These are phyloP conservation scores for Lordiphosa andalusiaca DNA, from an alignment of 2,888 invertebrate species.

Conservation along the genomic window DNA sequence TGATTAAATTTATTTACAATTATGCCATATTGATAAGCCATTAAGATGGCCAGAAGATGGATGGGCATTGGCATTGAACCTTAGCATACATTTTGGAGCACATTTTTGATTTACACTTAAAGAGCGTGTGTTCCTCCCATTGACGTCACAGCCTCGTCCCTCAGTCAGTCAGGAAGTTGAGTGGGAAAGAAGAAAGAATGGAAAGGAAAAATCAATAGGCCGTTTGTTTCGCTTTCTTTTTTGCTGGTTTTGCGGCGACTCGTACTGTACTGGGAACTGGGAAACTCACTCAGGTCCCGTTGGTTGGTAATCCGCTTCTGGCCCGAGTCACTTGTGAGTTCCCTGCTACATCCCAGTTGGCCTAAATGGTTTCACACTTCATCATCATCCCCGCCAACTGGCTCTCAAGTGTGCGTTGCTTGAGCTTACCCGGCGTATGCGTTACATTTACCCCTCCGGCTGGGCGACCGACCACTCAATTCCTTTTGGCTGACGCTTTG, in stretches of 20 bases:
- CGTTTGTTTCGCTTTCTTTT: slow-evolving; percentile 44
- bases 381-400: slow-evolving; percentile 28
- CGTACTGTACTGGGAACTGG: slow-evolving; percentile 15
- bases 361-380: slow-evolving; percentile 62
- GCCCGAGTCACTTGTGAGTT: slow-evolving; percentile 59
- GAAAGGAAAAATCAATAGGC: slow-evolving; percentile 54
- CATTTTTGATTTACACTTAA: not conserved
- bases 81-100: not conserved
- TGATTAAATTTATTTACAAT: slow-evolving; percentile 23
- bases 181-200: slow-evolving; percentile 10
- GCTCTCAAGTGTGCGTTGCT: slow-evolving; percentile 25
- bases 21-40: slow-evolving; percentile 39
- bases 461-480: slow-evolving; percentile 44
- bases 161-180: slow-evolving; percentile 45
- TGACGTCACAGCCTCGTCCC: slow-evolving; percentile 55
- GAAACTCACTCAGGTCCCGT: slow-evolving; percentile 57
- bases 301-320: slow-evolving; percentile 61
- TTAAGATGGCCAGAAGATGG: slow-evolving; percentile 35
- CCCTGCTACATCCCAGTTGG: slow-evolving; percentile 13
- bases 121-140: slow-evolving; percentile 23
- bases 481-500: slow-evolving; percentile 62
- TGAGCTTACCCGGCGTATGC: slow-evolving; percentile 50
- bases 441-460: slow-evolving; percentile 30
- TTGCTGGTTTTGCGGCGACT: slow-evolving; percentile 24
- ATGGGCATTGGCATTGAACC: slow-evolving; percentile 14